Conservation (phyloP, 2,888 invertebrate genomes). For the Epirrhoe alternata region DNA sequence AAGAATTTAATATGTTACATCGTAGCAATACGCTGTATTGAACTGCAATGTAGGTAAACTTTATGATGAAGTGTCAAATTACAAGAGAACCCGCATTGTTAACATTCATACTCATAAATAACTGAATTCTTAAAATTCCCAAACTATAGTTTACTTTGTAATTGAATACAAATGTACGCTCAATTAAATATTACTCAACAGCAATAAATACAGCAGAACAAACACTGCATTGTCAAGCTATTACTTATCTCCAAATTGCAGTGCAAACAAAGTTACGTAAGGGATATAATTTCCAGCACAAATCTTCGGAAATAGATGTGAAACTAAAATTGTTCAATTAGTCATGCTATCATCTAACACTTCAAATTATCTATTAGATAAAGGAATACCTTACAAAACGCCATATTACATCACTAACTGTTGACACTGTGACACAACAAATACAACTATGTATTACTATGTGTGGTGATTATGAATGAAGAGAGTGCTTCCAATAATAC, state of each 20-base stretch:
- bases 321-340: slow-evolving; percentile 28
- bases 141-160: background rate
- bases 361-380: slow-evolving; percentile 41
- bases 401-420: slow-evolving; percentile 26
- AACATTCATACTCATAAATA: background rate
- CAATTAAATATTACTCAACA: background rate
- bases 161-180: slow-evolving; percentile 2
- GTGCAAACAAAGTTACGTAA: slow-evolving; percentile 17
- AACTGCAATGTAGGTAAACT: too few species aligned
- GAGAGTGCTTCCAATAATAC: background rate
- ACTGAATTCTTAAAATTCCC: too few species aligned
- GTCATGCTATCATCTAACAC: slow-evolving; percentile 33
- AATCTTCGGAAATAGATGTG: slow-evolving; percentile 27
- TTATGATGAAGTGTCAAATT: background rate
- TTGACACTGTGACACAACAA: slow-evolving; percentile 6
- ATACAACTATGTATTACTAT: background rate
- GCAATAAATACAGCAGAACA: slow-evolving; percentile 3
- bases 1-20: slow-evolving; percentile 2
- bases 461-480: background rate
- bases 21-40: too few species aligned
- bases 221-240: slow-evolving; percentile 2
- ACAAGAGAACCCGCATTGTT: background rate
- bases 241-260: background rate
- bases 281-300: slow-evolving; percentile 23
- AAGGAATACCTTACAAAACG: slow-evolving; percentile 22